phyloP scores from a whole-genome alignment of 2,113 vertebrate species.

The Cephalopterus ornatus region DNA sequence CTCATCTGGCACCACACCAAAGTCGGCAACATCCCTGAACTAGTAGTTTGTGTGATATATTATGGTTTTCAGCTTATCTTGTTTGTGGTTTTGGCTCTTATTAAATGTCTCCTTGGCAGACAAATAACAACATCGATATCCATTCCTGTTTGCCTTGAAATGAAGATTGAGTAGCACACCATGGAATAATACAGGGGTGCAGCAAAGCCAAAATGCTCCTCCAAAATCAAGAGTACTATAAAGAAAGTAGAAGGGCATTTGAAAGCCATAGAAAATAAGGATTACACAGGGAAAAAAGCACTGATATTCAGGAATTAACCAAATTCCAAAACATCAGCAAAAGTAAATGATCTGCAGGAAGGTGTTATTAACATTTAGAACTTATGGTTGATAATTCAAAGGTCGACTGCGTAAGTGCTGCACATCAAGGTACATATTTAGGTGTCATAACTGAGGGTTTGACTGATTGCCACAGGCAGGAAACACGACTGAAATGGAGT shows the following conservation, averaged over 20 bases:
- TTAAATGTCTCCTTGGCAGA: background rate
- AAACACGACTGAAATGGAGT: background rate
- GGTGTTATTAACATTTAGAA: conserved; percentile 5
- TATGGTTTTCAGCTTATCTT: background rate
- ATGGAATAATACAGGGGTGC: background rate
- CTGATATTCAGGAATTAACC: background rate
- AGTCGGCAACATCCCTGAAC: background rate
- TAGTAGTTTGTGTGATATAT: background rate
- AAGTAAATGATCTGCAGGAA: background rate
- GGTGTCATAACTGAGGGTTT: background rate
- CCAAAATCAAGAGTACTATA: background rate
- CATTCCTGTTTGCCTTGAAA: background rate
- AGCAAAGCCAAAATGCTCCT: background rate
- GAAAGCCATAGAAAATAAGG: background rate
- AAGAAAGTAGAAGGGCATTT: background rate
- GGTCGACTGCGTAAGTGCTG: background rate
- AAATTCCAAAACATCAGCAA: background rate
- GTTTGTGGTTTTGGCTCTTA: background rate
- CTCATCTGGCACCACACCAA: background rate
- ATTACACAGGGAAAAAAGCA: background rate
- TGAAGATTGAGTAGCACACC: background rate
- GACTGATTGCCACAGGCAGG: background rate
- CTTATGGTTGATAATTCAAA: background rate
- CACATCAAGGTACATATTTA: background rate
- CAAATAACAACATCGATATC: background rate